phyloP scores from a whole-genome alignment of 2,797 vertebrate species.

The Pipistrellus nathusii region DNA sequence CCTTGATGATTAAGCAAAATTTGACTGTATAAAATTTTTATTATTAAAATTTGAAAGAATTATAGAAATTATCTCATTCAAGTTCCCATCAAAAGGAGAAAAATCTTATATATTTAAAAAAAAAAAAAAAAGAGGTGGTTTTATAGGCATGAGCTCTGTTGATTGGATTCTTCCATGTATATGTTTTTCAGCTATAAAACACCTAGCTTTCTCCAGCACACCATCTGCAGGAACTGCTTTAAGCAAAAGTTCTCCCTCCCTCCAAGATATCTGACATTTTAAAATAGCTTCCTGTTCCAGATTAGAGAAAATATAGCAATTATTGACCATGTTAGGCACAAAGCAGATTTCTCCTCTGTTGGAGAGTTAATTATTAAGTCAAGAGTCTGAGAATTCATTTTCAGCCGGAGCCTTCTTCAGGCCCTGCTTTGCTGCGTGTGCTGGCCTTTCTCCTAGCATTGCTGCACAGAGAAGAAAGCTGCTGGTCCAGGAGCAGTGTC shows the following conservation, averaged over 20 bases:
- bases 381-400: not conserved
- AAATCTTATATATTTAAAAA: not conserved
- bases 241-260: not conserved
- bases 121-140: not conserved
- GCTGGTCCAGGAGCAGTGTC: not conserved
- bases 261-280: not conserved
- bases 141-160: not conserved
- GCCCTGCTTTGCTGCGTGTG: not conserved
- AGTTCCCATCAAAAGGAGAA: not conserved
- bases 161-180: not conserved
- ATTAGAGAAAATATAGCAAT: not conserved
- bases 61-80: not conserved
- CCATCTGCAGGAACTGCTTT: not conserved
- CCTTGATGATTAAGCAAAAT: not conserved
- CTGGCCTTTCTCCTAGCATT: not conserved
- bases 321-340: not conserved
- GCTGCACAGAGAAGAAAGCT: not conserved
- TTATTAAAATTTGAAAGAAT: not conserved
- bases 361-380: slow-evolving; percentile 23
- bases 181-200: not conserved
- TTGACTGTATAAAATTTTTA: not conserved
- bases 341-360: not conserved
- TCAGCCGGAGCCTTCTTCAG: not conserved
- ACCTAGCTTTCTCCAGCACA: not conserved
- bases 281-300: not conserved